Percentiles rank a stretch among this genome's conserved stretches.
Evolutionary conservation across 1,140 invertebrate genomes (phyloP).

Genomic region (Patella vulgata): DNA sequence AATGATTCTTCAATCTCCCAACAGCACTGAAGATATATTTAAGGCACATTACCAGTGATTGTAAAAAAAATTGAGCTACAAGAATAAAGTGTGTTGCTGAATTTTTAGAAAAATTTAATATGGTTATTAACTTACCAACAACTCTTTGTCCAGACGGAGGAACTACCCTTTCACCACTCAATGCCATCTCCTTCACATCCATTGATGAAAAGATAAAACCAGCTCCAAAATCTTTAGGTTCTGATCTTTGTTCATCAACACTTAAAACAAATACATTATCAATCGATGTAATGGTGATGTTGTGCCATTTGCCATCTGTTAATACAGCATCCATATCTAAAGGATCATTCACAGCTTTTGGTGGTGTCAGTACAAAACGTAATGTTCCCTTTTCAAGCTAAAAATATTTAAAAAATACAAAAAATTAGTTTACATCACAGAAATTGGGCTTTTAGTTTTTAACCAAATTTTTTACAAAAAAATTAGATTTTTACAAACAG

Average conservation of each 20-base stretch:
- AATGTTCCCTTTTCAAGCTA: conserved; percentile 20
- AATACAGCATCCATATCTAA: conserved; percentile 16
- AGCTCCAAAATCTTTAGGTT: conserved; percentile 6
- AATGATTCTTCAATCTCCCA: too few species aligned
- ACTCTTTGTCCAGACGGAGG: conserved; percentile 9
- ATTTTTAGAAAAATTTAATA: too few species aligned
- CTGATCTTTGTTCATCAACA: conserved; percentile 8
- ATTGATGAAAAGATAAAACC: conserved; percentile 38
- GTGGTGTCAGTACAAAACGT: conserved; percentile 21
- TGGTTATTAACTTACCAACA: conserved; percentile 23
- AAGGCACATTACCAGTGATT: too few species aligned
- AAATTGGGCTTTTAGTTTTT: too few species aligned
- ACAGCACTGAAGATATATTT: too few species aligned
- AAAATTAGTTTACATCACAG: too few species aligned
- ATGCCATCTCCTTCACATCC: conserved; percentile 36
- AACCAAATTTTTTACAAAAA: too few species aligned
- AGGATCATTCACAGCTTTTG: conserved; percentile 16
- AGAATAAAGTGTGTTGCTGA: too few species aligned
- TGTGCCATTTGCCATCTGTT: conserved; percentile 52
- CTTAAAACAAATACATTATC: conserved; percentile 21
- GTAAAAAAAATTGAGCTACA: too few species aligned
- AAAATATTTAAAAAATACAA: background rate
- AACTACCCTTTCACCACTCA: conserved; percentile 33
- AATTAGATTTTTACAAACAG: too few species aligned
- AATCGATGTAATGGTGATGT: conserved; percentile 41